phyloP scores from a whole-genome alignment of 2,888 invertebrate genomes.

The Charanyca ferruginea region DNA sequence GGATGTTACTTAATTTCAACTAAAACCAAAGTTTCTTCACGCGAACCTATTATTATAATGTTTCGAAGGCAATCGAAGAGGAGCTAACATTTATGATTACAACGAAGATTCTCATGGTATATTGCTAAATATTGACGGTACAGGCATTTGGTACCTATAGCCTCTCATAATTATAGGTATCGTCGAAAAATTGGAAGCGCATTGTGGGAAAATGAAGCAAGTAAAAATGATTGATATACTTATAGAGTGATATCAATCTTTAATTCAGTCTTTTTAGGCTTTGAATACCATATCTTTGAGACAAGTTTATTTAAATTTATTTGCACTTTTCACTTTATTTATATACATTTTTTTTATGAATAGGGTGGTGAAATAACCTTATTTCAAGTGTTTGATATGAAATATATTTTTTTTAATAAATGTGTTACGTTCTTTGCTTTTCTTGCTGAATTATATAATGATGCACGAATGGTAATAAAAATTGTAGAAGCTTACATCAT shows the following conservation, averaged over 20 bases:
- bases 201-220: slow-evolving; percentile 4
- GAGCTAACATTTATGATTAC: slow-evolving; percentile 58
- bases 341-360: too few relatives aligned
- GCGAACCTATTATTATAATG: slow-evolving; percentile 51
- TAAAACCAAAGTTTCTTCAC: slow-evolving; percentile 53
- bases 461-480: too few relatives aligned
- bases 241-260: background rate
- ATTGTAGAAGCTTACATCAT: too few relatives aligned
- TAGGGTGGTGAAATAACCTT: too few relatives aligned
- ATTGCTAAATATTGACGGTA: slow-evolving; percentile 52
- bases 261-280: too few relatives aligned
- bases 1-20: slow-evolving; percentile 31
- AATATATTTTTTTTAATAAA: too few relatives aligned
- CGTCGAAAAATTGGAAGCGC: slow-evolving; percentile 13
- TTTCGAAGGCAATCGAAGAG: slow-evolving; percentile 60
- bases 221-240: background rate
- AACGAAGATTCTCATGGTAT: slow-evolving; percentile 52
- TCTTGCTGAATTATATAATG: too few relatives aligned
- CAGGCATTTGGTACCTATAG: slow-evolving; percentile 39
- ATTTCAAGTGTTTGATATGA: too few relatives aligned
- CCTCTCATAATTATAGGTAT: slow-evolving; percentile 6
- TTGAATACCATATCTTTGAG: too few relatives aligned
- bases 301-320: too few relatives aligned
- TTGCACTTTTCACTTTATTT: too few relatives aligned
- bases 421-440: too few relatives aligned